Evolutionary conservation across 2,888 invertebrate genomes (phyloP), one percentile per base, ranked within the genome.

Genomic region (Embidobia sp.): DNA sequence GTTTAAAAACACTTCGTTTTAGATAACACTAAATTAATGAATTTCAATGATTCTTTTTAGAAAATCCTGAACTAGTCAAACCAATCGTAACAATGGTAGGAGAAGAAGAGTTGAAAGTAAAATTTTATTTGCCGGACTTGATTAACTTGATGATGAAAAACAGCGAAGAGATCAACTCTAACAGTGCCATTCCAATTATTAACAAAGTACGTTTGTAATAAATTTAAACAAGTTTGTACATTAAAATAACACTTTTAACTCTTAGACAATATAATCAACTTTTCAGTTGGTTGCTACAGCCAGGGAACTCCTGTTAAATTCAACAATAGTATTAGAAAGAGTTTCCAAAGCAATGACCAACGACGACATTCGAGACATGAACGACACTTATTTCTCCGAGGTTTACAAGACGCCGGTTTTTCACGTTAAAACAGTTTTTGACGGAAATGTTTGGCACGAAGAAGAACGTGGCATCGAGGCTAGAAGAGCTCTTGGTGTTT

Each of bases 321-420:
- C 83, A 18, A 83, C 83, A 19, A 57, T 79, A 13, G 86, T 87
- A 6, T 78, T 89, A 4, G 79, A 85, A 55, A 86, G 85, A n/a
- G 87, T 89, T 51, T 84, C 83, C 7, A 78, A 82, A 53, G 85
- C 84, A 2, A 85, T 89, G 83, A 86, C 83, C 19, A 88, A 88
- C 70, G 89, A 89, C 55, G 89, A 89, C 37, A 84, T 89, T 16
- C 82, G 88, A 16, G 89, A 89, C 49, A 88, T 89, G 88, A 88
- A 89, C 53, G 89, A 89, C 22, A 55, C 87, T 5, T 89, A 89
- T 72, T 83, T 88, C 29, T 88, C 89, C 1, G 80, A 85, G 6
- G 73, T 87, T 29, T 89, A 89, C 51, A 83, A 85, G 7, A 82
- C 69, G 15, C 81, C 80, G 6, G 79, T 83, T n/a, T 76, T 51